phyloP scores from a whole-genome alignment of 1,140 invertebrate genomes.

The Drosophila punjabiensis region DNA sequence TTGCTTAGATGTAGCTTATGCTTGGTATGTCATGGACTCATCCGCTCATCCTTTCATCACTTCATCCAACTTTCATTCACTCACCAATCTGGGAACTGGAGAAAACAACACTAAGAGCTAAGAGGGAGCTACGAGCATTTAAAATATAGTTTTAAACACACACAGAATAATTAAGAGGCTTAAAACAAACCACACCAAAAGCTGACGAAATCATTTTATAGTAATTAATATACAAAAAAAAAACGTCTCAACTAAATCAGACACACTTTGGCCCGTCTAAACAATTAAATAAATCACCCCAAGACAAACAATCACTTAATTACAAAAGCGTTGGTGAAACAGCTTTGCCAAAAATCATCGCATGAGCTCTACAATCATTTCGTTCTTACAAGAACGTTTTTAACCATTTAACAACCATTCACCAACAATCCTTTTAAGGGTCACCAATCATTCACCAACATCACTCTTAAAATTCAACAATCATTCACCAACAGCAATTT shows the following conservation, averaged over 20 bases:
- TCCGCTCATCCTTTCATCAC: neutral
- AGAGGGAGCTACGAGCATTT: constrained; percentile 5
- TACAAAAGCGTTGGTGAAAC: neutral
- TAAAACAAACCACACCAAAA: constrained; percentile 40
- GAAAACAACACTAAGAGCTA: constrained; percentile 21
- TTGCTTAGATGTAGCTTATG: constrained; percentile 22
- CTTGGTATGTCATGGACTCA: constrained; percentile 13
- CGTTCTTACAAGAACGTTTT: neutral
- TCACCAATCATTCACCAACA: neutral
- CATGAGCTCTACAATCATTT: neutral
- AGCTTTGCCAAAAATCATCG: neutral
- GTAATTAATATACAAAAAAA: neutral
- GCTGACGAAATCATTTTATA: constrained; percentile 17
- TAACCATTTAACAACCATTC: neutral
- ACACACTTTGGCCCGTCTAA: constrained; percentile 6
- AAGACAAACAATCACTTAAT: neutral
- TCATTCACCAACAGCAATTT: neutral
- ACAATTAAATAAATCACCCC: neutral
- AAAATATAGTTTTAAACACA: constrained; percentile 7
- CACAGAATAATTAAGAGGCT: constrained; percentile 10
- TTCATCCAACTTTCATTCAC: neutral
- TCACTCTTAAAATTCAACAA: neutral
- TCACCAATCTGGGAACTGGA: neutral
- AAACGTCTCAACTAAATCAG: neutral
- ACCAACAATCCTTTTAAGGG: neutral